Conservation (phyloP, 2,888 invertebrate genomes). For the Dynastes maya region DNA sequence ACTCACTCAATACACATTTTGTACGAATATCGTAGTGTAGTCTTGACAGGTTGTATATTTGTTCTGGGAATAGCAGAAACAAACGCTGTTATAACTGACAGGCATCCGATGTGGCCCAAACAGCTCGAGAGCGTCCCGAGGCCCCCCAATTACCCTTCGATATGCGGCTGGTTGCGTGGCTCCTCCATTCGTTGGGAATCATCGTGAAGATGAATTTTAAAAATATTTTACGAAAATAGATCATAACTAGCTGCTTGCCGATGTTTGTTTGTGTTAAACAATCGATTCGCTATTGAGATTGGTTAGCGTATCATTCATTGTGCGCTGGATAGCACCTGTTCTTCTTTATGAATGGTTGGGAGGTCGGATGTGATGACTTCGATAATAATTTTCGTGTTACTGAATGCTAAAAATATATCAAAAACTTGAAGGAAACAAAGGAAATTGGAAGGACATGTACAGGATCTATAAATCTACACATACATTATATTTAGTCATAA, state of each 20-base stretch:
- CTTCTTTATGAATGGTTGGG: constrained; percentile 11
- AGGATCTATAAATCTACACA: not conserved
- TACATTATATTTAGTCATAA: not conserved
- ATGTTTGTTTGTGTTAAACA: constrained; percentile 28
- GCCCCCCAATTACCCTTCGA: constrained; percentile 55
- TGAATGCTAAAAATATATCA: not conserved
- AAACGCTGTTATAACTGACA: constrained; percentile 62
- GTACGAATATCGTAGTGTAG: constrained; percentile 60
- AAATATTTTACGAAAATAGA: constrained; percentile 37
- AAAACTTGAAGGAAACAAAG: not conserved
- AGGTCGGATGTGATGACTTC: not conserved
- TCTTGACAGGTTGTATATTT: constrained; percentile 66
- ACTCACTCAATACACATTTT: constrained; percentile 53
- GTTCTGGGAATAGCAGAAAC: constrained; percentile 64
- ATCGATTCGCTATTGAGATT: constrained; percentile 13
- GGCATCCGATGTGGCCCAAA: constrained; percentile 60
- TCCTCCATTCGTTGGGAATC: not conserved
- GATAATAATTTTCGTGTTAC: not conserved
- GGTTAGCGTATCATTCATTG: constrained; percentile 33
- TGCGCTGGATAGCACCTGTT: constrained; percentile 42
- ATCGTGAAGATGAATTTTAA: constrained; percentile 13
- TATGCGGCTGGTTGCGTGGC: not conserved
- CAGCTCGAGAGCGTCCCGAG: constrained; percentile 51
- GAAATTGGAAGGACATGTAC: not conserved
- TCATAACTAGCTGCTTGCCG: constrained; percentile 14